Evolutionary conservation across 2,888 invertebrate species (phyloP).

Genomic region (Xylophagus ater): DNA sequence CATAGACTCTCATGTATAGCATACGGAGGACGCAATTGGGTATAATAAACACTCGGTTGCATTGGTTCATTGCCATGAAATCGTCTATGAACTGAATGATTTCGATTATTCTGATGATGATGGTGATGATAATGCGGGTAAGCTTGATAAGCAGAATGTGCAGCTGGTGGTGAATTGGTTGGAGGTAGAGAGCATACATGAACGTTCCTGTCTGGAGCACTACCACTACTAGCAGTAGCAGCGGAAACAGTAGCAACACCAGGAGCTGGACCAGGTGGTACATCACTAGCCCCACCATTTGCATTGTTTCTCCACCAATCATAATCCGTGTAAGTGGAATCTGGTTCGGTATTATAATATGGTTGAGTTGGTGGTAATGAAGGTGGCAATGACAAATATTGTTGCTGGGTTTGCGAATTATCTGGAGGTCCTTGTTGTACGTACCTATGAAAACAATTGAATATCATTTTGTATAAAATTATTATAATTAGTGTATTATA

Average conservation of each 20-base stretch:
- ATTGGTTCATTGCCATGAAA: slow-evolving; percentile 19
- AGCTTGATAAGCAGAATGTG: slow-evolving; percentile 19
- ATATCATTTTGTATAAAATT: too few relatives aligned
- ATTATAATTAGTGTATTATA: too few relatives aligned
- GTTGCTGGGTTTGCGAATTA: too few relatives aligned
- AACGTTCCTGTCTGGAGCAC: too few relatives aligned
- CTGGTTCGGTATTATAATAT: slow-evolving; percentile 8
- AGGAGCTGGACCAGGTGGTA: background rate
- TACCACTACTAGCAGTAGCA: background rate
- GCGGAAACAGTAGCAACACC: background rate
- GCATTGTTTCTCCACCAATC: background rate
- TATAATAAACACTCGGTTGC: slow-evolving; percentile 23
- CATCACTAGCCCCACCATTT: slow-evolving; percentile 1
- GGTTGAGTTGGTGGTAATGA: slow-evolving; percentile 4
- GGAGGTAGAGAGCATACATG: too few relatives aligned
- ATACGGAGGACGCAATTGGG: slow-evolving; percentile 48
- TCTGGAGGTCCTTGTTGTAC: too few relatives aligned
- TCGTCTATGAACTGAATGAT: slow-evolving; percentile 7
- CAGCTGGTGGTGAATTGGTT: slow-evolving; percentile 32
- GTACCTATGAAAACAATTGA: too few relatives aligned
- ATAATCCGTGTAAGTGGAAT: slow-evolving; percentile 6
- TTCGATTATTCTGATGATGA: background rate
- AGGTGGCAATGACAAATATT: too few relatives aligned
- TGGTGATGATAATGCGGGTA: slow-evolving; percentile 11
- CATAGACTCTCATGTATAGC: slow-evolving; percentile 63